Percentiles rank a stretch among this genome's conserved stretches.
Evolutionary conservation across 2,797 vertebrate species (phyloP).

Genomic region (Anas acuta): DNA sequence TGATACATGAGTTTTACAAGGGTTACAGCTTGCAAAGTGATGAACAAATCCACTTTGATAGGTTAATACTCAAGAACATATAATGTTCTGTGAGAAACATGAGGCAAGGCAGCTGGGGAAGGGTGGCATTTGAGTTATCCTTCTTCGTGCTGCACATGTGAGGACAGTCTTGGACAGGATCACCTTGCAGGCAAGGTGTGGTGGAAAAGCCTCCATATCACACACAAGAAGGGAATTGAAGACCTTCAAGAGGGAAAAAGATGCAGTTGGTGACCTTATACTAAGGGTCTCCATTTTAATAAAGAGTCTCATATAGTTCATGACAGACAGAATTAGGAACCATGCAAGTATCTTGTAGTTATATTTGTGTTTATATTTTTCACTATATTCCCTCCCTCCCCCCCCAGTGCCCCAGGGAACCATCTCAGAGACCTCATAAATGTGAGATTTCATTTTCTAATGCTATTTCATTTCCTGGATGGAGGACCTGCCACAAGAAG

Average conservation of each 20-base stretch:
- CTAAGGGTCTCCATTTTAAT: constrained; percentile 27
- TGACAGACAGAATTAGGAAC: constrained; percentile 39
- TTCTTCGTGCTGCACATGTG: background rate
- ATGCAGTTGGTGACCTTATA: background rate
- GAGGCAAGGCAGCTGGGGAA: background rate
- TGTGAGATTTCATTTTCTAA: constrained; percentile 65
- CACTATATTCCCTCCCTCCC: background rate
- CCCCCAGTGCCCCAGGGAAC: constrained; percentile 10
- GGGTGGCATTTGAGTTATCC: background rate
- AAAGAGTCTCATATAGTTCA: constrained; percentile 6
- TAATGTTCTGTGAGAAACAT: fast-evolving
- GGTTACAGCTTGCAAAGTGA: background rate
- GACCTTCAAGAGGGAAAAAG: background rate
- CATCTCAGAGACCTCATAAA: constrained; percentile 57
- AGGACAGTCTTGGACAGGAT: background rate
- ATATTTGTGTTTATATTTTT: constrained; percentile 66
- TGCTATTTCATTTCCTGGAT: constrained; percentile 71
- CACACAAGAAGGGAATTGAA: background rate
- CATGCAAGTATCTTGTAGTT: constrained; percentile 6
- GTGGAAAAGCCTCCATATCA: background rate
- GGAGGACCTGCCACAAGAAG: constrained; percentile 57
- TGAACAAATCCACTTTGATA: background rate
- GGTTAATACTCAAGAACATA: fast-evolving
- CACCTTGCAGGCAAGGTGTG: background rate
- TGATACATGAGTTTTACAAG: background rate